These are phyloP conservation scores for Trichomycterus rosablanca DNA, from an alignment of 2,113 vertebrate species.

Conservation along the genomic window DNA sequence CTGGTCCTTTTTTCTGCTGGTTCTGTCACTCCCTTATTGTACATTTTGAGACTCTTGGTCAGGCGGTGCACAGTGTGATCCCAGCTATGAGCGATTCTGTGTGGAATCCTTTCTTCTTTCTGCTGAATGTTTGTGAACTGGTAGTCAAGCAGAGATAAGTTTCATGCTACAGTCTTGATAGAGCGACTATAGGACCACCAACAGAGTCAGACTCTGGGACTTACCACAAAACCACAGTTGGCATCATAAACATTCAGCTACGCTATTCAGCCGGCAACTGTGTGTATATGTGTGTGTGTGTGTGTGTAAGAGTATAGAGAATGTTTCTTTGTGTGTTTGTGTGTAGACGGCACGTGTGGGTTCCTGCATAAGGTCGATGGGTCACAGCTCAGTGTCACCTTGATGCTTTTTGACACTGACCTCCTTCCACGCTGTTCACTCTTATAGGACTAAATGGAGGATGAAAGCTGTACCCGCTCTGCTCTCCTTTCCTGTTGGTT, in stretches of 20 bases:
- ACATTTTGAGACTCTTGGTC: neutral
- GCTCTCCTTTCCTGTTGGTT: constrained; percentile 15
- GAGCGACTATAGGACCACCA: constrained; percentile 39
- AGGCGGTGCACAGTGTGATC: neutral
- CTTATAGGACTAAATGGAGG: constrained; percentile 41
- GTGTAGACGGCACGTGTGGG: neutral
- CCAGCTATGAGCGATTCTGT: constrained; percentile 1
- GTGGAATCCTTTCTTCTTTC: constrained; percentile 2
- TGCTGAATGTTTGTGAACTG: constrained; percentile 13
- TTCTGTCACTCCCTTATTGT: neutral
- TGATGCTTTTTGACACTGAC: constrained; percentile 70
- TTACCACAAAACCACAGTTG: constrained; percentile 29
- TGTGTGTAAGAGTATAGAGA: constrained; percentile 4
- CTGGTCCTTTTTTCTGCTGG: neutral
- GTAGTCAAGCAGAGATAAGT: constrained; percentile 23
- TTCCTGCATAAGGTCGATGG: constrained; percentile 53
- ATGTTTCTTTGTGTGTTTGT: neutral
- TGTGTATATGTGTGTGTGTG: constrained; percentile 10
- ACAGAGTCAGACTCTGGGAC: constrained; percentile 30
- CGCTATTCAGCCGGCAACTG: constrained; percentile 8
- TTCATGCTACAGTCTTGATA: constrained; percentile 18
- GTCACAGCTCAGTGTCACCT: constrained; percentile 63
- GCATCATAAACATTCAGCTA: constrained; percentile 30
- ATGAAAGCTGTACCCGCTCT: constrained; percentile 48
- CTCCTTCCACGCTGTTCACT: constrained; percentile 21